These are phyloP conservation scores for Gallinago undulata DNA, from an alignment of 2,113 vertebrate species.

Conservation along the genomic window DNA sequence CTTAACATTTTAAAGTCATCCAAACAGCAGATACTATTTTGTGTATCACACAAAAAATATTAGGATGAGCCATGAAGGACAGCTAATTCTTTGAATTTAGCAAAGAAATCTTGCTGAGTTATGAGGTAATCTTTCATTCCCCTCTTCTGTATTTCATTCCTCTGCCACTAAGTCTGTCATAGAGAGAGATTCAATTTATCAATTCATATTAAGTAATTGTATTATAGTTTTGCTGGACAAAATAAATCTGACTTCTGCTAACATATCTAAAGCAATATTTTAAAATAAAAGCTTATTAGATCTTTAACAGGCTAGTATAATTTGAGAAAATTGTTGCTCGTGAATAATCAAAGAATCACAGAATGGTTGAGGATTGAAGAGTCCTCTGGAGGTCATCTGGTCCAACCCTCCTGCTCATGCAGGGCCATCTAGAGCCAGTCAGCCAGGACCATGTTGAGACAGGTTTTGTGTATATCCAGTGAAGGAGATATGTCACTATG, in stretches of 20 bases:
- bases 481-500: background rate
- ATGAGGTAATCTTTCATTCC: background rate
- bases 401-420: background rate
- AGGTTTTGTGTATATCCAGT: background rate
- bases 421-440: background rate
- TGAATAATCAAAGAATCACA: background rate
- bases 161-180: background rate
- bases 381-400: background rate
- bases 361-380: background rate
- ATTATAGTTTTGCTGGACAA: background rate
- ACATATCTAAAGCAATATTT: background rate
- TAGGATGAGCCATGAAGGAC: background rate
- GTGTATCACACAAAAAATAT: background rate
- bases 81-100: background rate
- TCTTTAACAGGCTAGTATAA: background rate
- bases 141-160: background rate
- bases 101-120: background rate
- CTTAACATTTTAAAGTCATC: background rate
- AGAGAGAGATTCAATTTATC: background rate
- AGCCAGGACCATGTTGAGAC: background rate
- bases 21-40: background rate
- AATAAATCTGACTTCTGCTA: background rate
- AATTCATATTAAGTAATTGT: background rate
- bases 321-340: background rate
- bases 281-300: background rate